Conservation (phyloP, 1,140 invertebrate genomes). For the Agrypnia vestita region DNA sequence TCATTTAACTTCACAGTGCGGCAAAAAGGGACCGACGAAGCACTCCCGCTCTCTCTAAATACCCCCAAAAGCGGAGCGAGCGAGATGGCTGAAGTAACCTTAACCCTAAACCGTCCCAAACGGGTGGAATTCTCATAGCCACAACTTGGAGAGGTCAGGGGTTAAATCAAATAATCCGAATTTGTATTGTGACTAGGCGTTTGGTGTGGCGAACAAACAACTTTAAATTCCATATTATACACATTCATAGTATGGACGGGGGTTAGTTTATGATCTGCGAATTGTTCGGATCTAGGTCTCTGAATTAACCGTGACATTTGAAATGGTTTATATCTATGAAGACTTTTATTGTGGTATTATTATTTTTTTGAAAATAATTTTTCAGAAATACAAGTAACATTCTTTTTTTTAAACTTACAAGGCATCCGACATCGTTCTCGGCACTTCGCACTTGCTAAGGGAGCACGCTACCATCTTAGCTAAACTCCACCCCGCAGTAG, state of each 20-base stretch:
- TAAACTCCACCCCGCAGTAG: no score
- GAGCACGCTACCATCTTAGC: no score
- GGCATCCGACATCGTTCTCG: no score
- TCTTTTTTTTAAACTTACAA: no score
- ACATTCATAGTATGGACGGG: not conserved
- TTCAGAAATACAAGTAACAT: no score
- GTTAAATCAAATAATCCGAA: conserved; percentile 60
- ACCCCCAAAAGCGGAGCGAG: conserved; percentile 6
- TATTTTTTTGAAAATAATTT: no score
- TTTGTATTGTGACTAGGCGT: conserved; percentile 49
- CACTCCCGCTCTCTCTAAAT: conserved; percentile 13
- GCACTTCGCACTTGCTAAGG: no score
- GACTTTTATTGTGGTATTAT: no score
- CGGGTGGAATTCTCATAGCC: conserved; percentile 51
- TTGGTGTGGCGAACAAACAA: conserved; percentile 52
- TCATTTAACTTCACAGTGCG: conserved; percentile 50
- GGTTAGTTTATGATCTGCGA: conserved; percentile 45
- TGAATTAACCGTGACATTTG: no score
- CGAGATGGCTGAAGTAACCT: not conserved
- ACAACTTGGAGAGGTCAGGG: conserved; percentile 47
- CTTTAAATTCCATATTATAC: conserved; percentile 49
- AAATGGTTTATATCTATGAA: no score
- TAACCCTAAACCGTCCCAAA: not conserved
- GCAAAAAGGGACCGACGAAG: not conserved
- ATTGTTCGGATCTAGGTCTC: not conserved